Evolutionary conservation across 2,797 vertebrate species (phyloP).

Genomic region (Dendrocincla tyrannina): DNA sequence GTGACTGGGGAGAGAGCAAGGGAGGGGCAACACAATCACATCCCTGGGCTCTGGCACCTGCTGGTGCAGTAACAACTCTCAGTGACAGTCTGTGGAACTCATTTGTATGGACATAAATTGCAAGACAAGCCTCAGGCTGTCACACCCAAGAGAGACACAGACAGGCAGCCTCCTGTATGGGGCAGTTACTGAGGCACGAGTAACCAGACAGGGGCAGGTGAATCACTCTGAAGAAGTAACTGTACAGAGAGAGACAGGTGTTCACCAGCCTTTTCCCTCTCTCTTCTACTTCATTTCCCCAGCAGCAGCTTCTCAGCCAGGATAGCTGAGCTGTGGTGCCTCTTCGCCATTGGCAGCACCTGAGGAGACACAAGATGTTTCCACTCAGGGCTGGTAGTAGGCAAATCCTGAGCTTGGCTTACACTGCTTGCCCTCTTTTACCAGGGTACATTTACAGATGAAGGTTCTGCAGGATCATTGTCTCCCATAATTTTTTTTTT

Average conservation of each 20-base stretch:
- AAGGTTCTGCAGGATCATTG: neutral
- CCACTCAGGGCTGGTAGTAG: neutral
- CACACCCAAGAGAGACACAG: neutral
- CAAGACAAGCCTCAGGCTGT: neutral
- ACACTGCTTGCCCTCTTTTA: neutral
- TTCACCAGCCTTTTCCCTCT: neutral
- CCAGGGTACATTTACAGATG: neutral
- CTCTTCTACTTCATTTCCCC: neutral
- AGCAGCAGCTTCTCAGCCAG: neutral
- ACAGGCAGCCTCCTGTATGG: neutral
- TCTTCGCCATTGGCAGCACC: neutral
- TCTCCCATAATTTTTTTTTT: neutral
- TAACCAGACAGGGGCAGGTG: neutral
- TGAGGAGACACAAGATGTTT: neutral
- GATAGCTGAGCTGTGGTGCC: neutral
- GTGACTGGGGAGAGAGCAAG: neutral
- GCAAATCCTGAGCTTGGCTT: neutral
- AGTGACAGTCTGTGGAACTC: neutral
- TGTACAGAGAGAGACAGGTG: neutral
- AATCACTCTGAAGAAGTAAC: neutral
- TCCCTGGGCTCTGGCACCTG: neutral
- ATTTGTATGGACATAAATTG: neutral
- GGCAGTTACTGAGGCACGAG: neutral
- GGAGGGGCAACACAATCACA: neutral
- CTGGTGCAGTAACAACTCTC: neutral